Conservation (phyloP, 2,797 vertebrate genomes). For the Acanthornis magna region DNA sequence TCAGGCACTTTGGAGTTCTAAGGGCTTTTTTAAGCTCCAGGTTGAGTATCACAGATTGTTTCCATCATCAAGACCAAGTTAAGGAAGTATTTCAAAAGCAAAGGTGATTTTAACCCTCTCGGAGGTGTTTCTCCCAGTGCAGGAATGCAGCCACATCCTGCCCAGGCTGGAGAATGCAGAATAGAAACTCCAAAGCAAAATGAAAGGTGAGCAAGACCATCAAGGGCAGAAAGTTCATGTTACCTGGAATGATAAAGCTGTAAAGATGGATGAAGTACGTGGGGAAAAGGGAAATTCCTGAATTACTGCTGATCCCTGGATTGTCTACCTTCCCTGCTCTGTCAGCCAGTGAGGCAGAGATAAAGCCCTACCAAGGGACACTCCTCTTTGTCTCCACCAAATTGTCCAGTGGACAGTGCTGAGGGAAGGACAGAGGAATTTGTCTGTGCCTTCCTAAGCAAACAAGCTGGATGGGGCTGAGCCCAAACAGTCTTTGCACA, state of each 20-base stretch:
- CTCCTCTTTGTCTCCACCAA: neutral
- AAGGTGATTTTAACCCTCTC: neutral
- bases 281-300: neutral
- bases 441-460: neutral
- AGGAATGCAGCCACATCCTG: neutral
- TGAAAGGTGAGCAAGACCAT: neutral
- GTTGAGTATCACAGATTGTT: neutral
- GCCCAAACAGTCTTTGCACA: neutral
- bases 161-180: neutral
- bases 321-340: neutral
- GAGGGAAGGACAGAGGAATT: neutral
- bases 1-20: neutral
- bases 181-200: neutral
- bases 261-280: fast-evolving
- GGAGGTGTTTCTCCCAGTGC: neutral
- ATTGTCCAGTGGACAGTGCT: neutral
- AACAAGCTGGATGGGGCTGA: neutral
- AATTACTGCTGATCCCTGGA: neutral
- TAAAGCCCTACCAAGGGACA: neutral
- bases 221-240: neutral
- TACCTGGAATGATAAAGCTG: neutral
- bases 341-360: neutral
- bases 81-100: neutral
- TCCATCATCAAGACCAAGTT: neutral
- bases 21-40: neutral